phyloP scores from a whole-genome alignment of 2,797 vertebrate genomes.

The Glossophaga mutica region DNA sequence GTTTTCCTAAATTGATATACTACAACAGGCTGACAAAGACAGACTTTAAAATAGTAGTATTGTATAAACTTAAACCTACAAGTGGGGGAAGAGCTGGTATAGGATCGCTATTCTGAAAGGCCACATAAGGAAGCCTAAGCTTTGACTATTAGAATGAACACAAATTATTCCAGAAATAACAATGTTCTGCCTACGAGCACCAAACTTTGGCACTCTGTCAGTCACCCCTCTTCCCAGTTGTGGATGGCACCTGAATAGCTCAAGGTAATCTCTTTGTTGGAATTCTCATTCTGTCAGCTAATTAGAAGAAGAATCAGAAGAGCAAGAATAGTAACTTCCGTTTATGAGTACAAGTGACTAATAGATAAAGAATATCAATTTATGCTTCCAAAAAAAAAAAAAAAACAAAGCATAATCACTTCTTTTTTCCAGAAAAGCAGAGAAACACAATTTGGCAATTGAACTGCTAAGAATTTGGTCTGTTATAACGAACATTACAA shows the following conservation, averaged over 20 bases:
- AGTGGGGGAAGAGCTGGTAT: neutral
- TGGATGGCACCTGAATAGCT: neutral
- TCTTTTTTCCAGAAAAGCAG: neutral
- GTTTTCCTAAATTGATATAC: neutral
- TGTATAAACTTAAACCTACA: neutral
- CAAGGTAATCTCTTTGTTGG: neutral
- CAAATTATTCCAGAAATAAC: slow-evolving; percentile 25
- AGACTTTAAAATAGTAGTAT: neutral
- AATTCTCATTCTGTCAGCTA: neutral
- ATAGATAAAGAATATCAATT: neutral
- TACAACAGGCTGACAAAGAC: neutral
- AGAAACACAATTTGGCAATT: neutral
- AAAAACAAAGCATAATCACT: neutral
- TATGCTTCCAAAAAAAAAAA: slow-evolving; percentile 10
- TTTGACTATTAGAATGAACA: neutral
- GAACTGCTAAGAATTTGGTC: neutral
- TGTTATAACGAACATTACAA: neutral
- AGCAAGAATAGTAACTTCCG: neutral
- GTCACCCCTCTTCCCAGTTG: neutral
- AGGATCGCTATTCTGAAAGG: neutral
- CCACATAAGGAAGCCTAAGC: neutral
- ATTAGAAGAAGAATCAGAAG: neutral
- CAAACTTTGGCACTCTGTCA: neutral
- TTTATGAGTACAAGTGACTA: neutral
- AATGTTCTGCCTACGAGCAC: neutral